These are phyloP conservation scores for Hemibagrus wyckioides DNA, from an alignment of 2,113 vertebrate species.

Conservation along the genomic window DNA sequence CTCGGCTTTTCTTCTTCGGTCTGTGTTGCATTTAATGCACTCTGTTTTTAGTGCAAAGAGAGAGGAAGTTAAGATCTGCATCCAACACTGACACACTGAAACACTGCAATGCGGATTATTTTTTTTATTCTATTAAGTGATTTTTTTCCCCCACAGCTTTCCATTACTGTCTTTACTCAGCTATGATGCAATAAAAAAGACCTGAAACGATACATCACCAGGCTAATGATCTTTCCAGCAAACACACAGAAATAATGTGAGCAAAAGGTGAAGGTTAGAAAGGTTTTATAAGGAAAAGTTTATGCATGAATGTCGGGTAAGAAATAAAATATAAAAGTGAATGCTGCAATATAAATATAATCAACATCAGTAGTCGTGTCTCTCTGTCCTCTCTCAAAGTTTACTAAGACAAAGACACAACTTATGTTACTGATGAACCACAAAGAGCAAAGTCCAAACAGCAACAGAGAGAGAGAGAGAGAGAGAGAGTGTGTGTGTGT, in stretches of 20 bases:
- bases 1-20: neutral
- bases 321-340: neutral
- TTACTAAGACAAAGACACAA: neutral
- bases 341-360: neutral
- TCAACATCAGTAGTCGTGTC: neutral
- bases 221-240: neutral
- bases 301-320: neutral
- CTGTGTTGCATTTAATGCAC: slow-evolving; percentile 11
- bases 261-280: neutral
- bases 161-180: neutral
- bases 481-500: too few species aligned
- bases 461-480: neutral
- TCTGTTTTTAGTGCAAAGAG: neutral
- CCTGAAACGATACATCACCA: neutral
- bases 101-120: neutral
- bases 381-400: neutral
- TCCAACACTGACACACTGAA: neutral
- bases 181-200: neutral
- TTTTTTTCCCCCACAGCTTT: neutral
- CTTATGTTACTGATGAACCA: neutral
- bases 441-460: neutral
- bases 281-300: neutral
- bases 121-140: neutral
- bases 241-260: neutral
- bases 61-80: neutral